Evolutionary conservation across 2,113 vertebrate species (phyloP).

Genomic region (Arenaria interpres): DNA sequence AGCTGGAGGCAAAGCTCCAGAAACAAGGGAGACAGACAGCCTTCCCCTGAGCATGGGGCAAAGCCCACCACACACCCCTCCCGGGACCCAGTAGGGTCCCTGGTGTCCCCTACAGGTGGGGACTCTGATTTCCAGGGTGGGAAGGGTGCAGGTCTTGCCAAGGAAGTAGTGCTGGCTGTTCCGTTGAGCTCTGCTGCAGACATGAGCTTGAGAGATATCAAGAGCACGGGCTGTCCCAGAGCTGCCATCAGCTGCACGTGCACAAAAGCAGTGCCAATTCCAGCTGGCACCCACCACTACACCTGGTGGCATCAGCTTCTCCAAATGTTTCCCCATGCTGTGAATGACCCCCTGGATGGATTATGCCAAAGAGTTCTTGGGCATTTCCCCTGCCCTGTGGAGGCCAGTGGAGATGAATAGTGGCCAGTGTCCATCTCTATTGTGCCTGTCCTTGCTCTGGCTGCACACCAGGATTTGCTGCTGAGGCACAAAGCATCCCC

Average conservation of each 20-base stretch:
- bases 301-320: accelerated
- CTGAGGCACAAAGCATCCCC: background rate
- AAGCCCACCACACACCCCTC: background rate
- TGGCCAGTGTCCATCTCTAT: background rate
- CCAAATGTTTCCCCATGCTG: background rate
- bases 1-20: background rate
- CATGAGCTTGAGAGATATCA: no score
- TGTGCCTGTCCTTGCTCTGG: background rate
- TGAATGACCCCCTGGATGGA: background rate
- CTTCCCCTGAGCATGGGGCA: background rate
- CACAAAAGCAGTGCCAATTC: background rate
- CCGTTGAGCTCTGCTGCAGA: background rate
- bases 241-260: background rate
- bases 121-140: background rate
- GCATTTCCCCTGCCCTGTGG: background rate
- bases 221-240: background rate
- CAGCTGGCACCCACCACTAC: background rate
- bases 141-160: background rate
- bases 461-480: background rate
- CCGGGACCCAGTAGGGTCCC: background rate
- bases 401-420: background rate
- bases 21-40: background rate
- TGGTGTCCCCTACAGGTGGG: accelerated
- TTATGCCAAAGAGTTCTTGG: background rate
- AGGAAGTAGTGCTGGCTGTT: background rate